Base-by-base conservation (phyloP, 1,140 invertebrate genomes). In the Marisa cornuarietis region DNA sequence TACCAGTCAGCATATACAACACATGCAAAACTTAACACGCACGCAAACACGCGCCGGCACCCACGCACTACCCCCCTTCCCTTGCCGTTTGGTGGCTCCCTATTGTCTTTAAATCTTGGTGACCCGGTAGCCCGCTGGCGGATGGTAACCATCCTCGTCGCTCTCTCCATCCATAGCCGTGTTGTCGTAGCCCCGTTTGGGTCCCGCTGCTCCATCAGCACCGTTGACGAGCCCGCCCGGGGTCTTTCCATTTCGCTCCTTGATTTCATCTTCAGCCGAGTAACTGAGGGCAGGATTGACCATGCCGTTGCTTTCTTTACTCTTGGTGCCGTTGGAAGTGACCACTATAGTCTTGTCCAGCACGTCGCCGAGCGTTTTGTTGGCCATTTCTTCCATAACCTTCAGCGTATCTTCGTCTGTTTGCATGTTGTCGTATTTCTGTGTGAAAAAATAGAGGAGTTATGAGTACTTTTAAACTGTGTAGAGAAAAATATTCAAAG, bases 391-490 rank as follows among this genome's bases (percentile, higher is more conserved):
- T 11, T 76, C 74, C 13, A 76, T 24, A 4, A 18, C 49, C 9
- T 54, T 61, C 31, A 76, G 31, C 7, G 42, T 31, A 18, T 76
- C 74, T 18, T 26, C 74, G 20, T 76, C 74, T 66, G 74, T 76
- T 31, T 24, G 42, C 61, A 76, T 22, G 74, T 66, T 63, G 58
- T 76, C 74, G 42, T 76, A 76, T 66, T 76, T 76, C 74, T 76
- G 74, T 20, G 65, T 51, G 9, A 1, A 42, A 26, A 76, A 51
- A 62, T 13, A 24, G 6, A 42, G 0, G 6, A 42, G 31, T 6
- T 42, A 42, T 42, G 31, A 42, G 31, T 42, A 42, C 31, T 42
- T 42, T 42, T 6, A 1, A 42, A 42, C 31, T 42, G 31, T 4
- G 31, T 42, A 42, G 31, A 42, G 31, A 6, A 42, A 42, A 42